Conservation (phyloP, 2,797 vertebrate species). For the Acipenser oxyrinchus region DNA sequence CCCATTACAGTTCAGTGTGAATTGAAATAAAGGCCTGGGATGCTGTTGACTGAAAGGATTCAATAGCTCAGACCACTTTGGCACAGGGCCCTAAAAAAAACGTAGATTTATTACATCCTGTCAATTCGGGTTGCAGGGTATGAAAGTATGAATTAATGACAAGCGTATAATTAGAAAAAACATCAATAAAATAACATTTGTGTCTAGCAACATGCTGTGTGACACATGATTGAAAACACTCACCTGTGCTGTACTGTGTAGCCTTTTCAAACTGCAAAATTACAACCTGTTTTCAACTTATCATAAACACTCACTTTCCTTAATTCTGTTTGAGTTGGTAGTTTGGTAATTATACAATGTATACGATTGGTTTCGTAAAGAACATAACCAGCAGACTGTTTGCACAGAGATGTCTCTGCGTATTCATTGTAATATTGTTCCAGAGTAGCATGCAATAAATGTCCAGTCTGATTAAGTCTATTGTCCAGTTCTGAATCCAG, state of each 20-base stretch:
- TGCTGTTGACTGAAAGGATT: constrained; percentile 19
- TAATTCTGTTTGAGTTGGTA: no score
- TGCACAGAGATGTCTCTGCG: no score
- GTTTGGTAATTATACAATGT: no score
- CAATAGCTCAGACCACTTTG: not conserved
- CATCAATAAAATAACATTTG: constrained; percentile 6
- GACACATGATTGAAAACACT: not conserved
- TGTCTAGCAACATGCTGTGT: not conserved
- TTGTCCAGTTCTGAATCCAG: no score
- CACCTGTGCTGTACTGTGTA: not conserved
- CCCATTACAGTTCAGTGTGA: constrained; percentile 52
- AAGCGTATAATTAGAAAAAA: not conserved
- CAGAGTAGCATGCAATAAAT: no score
- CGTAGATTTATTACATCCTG: not conserved
- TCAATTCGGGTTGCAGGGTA: not conserved
- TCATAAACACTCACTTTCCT: no score
- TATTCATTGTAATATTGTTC: no score
- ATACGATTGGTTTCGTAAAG: no score
- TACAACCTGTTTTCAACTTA: no score
- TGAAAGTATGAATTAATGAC: not conserved
- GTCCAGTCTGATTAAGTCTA: no score
- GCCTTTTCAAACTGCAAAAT: no score
- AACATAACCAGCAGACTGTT: no score
- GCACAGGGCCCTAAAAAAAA: not conserved
- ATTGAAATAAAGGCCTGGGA: constrained; percentile 54